Base-by-base conservation (phyloP, 2,888 invertebrate genomes). In the Torymus tubicola region DNA sequence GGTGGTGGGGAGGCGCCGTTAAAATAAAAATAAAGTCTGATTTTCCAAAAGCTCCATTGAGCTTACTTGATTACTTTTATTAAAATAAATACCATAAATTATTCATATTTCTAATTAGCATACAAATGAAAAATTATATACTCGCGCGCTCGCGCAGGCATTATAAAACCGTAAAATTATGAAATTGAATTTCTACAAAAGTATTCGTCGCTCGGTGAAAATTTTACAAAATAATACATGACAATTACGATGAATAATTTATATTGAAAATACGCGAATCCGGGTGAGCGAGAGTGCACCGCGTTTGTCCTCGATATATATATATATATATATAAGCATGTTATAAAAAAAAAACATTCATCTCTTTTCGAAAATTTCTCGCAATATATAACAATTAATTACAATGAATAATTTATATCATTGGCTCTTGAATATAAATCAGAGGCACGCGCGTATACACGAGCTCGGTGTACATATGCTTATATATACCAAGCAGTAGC, bases 191-290 rank as follows among this genome's bases (percentile, higher is more conserved):
- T 24, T 78, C 57, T 67, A 24, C 70, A 50, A 57, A 70, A 21
- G 52, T 63, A 55, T 65, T 69, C 61, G 1, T 5, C 16, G n/a
- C 11, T 42, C 42, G 42, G 42, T 42, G 31, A 18, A 76, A 69
- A 70, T 78, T 78, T 78, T 60, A 60, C 78, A 69, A 63, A 74
- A 79, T 74, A 74, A 74, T 78, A 69, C 16, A 16, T 14, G 60
- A 74, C 63, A 74, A 74, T 69, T 79, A 64, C 53, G 58, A 69
- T 69, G 74, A 79, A 79, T 69, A 69, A 74, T 69, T 79, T 79
- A 57, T 73, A 67, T 72, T 31, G 67, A 18, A 52, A 67, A 67
- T 72, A 18, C 18, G 18, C 31, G 24, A 42, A 42, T 42, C 42
- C 8, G 42, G 1, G 42, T 8, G 42, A 5, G 42, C 42, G 42